Evolutionary conservation across 1,140 invertebrate genomes (phyloP).

Genomic region (Heliconius melpomene): DNA sequence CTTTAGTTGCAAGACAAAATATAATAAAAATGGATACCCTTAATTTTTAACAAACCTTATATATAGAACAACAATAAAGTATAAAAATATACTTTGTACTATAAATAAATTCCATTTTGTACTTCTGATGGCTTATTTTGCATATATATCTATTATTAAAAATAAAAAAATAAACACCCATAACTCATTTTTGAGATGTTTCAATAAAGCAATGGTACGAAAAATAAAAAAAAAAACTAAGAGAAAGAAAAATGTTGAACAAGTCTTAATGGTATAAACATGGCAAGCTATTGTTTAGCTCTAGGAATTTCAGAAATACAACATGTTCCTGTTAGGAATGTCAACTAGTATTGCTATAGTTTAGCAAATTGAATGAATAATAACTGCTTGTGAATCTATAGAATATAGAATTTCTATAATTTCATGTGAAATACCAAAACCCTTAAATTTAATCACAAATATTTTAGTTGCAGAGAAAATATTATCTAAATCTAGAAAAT

Average conservation of each 20-base stretch:
- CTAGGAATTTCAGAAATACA: background rate
- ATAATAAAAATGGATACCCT: background rate
- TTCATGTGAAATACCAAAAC: background rate
- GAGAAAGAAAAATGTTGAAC: too few species aligned
- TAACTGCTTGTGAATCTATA: background rate
- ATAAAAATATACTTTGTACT: conserved; percentile 20
- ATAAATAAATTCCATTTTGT: conserved; percentile 6
- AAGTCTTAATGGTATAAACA: background rate
- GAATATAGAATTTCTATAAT: background rate
- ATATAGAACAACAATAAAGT: conserved; percentile 9
- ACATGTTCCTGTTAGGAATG: conserved; percentile 7
- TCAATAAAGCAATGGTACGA: background rate
- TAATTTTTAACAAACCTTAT: background rate
- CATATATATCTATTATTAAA: background rate
- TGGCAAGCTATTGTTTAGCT: background rate
- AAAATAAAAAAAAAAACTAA: background rate
- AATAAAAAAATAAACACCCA: background rate
- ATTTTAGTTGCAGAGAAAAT: background rate
- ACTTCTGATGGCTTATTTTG: background rate
- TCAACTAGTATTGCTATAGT: background rate
- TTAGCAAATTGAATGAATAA: background rate
- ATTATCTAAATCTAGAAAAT: background rate
- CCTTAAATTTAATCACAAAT: background rate
- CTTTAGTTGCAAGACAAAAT: background rate
- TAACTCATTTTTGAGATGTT: background rate